Conservation (phyloP, 2,797 vertebrate genomes). For the Acanthiza pusilla region DNA sequence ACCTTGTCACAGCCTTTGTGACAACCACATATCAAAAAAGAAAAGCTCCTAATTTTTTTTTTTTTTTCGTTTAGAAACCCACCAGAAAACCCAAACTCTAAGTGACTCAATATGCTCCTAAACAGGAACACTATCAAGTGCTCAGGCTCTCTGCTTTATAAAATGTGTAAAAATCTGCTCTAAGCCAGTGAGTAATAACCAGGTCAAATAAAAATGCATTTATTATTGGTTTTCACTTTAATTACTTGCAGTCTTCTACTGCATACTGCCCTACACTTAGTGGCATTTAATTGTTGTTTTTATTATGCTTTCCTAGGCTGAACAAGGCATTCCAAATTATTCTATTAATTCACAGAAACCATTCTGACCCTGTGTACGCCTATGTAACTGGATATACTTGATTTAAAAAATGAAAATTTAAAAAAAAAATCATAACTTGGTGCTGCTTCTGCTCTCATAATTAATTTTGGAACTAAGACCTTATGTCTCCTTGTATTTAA, state of each 20-base stretch:
- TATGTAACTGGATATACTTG: not conserved
- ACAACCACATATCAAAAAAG: not conserved
- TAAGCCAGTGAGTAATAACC: not conserved
- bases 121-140: not conserved
- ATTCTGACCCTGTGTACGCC: not conserved
- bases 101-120: not conserved
- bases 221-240: not conserved
- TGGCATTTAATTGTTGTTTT: not conserved
- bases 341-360: not conserved
- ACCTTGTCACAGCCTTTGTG: not conserved
- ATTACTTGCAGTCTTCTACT: not conserved
- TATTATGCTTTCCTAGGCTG: not conserved
- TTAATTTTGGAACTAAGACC: not conserved
- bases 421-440: not conserved
- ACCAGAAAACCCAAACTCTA: not conserved
- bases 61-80: no score
- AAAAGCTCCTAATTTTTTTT: not conserved
- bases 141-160: not conserved
- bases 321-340: not conserved
- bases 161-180: not conserved
- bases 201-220: not conserved
- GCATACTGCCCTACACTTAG: not conserved
- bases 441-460: not conserved
- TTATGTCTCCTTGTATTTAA: not conserved
- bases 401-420: not conserved